Evolutionary conservation across 2,797 vertebrate genomes (phyloP), one percentile per base, ranked within the genome.

Genomic region (Pseudochirops cupreus): DNA sequence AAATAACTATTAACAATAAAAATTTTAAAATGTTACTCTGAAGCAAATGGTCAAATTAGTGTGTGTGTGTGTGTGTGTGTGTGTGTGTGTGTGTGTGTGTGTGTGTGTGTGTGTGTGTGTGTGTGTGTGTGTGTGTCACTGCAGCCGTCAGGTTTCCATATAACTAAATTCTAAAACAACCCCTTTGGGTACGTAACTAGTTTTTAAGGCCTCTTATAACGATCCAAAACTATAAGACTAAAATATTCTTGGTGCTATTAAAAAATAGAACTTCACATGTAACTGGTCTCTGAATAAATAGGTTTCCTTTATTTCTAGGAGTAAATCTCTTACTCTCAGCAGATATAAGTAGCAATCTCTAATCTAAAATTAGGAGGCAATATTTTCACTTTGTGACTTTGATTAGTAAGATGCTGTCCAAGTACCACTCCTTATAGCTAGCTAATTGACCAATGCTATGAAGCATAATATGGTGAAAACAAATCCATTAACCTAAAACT

Each of bases 321-420:
- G 94, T 94, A 98, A 98, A 95, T 97, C 98, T 95, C 93, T 98
- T 98, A 98, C 98, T 98, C 97, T 97, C 94, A 97, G 93, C 93
- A 97, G 98, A 97, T 95, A 94, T 0, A 91, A 95, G 97, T 91
- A 97, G 4, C 74, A 94, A 97, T 94, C 94, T 62, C 31, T 91
- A 98, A 96, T 95, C 94, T 95, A 93, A 95, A 97, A 54, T 96
- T 4, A 96, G 96, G 90, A 96, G 58, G 91, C 53, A 94, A 33
- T 59, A 96, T 94, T 93, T 92, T 93, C 96, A 95, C 3, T 82
- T 96, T 93, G 93, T 11, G 58, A 82, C 1, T 91, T 50, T 93
- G 82, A 95, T 96, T 96, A 96, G 96, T 56, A 39, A 96, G 96
- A 94, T 87, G 21, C 39, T 21, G 0, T 92, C 95, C 95, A 93